Conservation (phyloP, 2,113 vertebrate species). For the Ophiodon elongatus region DNA sequence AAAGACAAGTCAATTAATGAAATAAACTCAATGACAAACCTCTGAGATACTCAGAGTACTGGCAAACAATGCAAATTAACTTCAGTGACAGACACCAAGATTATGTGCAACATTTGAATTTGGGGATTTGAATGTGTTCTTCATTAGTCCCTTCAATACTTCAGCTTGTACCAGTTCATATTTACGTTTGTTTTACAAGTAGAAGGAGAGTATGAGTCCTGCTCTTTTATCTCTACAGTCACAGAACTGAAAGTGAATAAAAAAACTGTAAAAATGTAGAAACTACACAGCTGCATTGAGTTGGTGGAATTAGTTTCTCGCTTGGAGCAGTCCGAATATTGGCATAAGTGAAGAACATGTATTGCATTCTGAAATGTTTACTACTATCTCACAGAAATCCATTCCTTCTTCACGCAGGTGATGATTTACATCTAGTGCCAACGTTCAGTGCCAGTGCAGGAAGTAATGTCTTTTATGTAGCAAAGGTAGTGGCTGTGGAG, state of each 20-base stretch:
- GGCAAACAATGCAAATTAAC: constrained; percentile 2
- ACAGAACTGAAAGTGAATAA: not conserved
- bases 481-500: not conserved
- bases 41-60: not conserved
- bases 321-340: not conserved
- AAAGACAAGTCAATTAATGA: not conserved
- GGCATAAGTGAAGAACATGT: not conserved
- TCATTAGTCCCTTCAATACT: not conserved
- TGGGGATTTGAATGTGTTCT: not conserved
- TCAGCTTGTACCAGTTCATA: not conserved
- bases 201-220: too few relatives aligned
- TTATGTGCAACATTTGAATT: constrained; percentile 1
- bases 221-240: not conserved
- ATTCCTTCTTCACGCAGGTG: not conserved
- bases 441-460: not conserved
- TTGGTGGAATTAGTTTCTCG: not conserved
- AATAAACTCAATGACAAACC: not conserved
- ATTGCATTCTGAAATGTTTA: not conserved
- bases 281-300: not conserved
- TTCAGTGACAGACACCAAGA: not conserved
- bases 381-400: not conserved
- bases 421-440: not conserved
- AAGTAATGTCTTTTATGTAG: not conserved
- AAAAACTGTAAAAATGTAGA: not conserved
- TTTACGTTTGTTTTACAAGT: not conserved